These are phyloP conservation scores for Haliclona indistincta DNA, from an alignment of 37 sponge, comb jelly and placozoan species.

Conservation along the genomic window DNA sequence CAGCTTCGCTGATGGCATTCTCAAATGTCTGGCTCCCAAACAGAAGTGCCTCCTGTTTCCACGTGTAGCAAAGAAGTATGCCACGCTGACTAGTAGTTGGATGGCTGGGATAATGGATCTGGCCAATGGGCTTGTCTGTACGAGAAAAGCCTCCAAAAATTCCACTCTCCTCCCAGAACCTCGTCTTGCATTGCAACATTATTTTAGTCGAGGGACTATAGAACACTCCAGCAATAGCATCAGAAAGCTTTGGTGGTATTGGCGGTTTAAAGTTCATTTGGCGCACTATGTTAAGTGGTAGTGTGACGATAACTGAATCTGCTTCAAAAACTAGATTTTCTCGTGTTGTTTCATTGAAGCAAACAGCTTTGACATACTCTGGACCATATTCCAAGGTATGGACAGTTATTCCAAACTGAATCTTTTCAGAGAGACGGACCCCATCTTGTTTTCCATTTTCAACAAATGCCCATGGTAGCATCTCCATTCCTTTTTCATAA, in stretches of 20 bases:
- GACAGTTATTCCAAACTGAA: slow-evolving; percentile 20
- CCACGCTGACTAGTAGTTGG: slow-evolving; percentile 19
- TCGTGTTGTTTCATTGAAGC: slow-evolving; percentile 8
- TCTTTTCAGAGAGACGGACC: slow-evolving; percentile 1
- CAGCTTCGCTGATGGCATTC: slow-evolving; percentile 32
- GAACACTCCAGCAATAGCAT: slow-evolving; percentile 17
- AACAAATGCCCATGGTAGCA: slow-evolving; percentile 42
- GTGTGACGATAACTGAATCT: slow-evolving; percentile 18
- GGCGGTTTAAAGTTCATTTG: slow-evolving; percentile 33
- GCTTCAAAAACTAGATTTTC: not conserved
- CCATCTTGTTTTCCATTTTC: not conserved
- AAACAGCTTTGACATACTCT: not conserved
- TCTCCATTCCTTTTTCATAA: slow-evolving; percentile 37
- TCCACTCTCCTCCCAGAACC: slow-evolving; percentile 35
- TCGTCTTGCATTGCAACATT: slow-evolving; percentile 34
- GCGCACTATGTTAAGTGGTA: slow-evolving; percentile 35
- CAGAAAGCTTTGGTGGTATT: not conserved
- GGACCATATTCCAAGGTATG: slow-evolving; percentile 7
- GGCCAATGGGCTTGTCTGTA: slow-evolving; percentile 47
- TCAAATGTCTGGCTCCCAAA: slow-evolving; percentile 31
- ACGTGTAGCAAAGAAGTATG: slow-evolving; percentile 50
- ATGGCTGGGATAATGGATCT: slow-evolving; percentile 46
- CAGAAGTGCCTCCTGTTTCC: slow-evolving; percentile 41
- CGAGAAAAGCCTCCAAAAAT: slow-evolving; percentile 53
- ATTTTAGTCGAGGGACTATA: slow-evolving; percentile 51